Percentiles rank a stretch among this genome's conserved stretches.
Conservation (phyloP, 2,888 invertebrate genomes). For the Ornithoptera alexandrae region DNA sequence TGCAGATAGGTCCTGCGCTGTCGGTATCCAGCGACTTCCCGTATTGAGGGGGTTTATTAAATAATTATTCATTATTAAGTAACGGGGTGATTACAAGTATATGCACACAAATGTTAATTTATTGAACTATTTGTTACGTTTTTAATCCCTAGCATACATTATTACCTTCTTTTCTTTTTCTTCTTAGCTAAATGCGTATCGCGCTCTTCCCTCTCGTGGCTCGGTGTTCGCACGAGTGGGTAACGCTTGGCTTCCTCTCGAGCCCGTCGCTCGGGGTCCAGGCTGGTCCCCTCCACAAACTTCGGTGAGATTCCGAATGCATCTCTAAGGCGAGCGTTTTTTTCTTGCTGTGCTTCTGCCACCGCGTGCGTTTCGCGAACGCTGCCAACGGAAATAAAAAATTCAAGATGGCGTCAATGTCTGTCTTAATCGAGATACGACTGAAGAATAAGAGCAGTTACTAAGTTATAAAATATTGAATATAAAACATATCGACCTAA, state of each 20-base stretch:
- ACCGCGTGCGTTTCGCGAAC: slow-evolving; percentile 97
- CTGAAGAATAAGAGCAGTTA: too few species aligned
- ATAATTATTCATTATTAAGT: too few species aligned
- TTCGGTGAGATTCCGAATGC: slow-evolving; percentile 97
- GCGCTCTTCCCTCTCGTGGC: slow-evolving; percentile 79
- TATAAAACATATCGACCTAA: neutral
- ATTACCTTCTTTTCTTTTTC: slow-evolving; percentile 86
- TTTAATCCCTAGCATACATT: neutral
- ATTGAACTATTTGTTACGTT: neutral
- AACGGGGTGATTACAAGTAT: too few species aligned
- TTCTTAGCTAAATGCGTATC: slow-evolving; percentile 79
- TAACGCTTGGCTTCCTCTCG: slow-evolving; percentile 81
- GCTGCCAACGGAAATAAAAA: slow-evolving; percentile 68
- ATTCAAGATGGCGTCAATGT: slow-evolving; percentile 34
- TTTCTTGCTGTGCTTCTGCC: slow-evolving; percentile 97
- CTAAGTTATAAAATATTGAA: neutral
- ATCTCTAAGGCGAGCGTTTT: slow-evolving; percentile 94
- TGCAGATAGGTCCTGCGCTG: too few species aligned
- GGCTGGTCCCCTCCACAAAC: slow-evolving; percentile 96
- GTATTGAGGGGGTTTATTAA: too few species aligned
- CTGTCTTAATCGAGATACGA: neutral
- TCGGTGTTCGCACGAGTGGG: slow-evolving; percentile 88
- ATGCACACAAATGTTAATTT: neutral
- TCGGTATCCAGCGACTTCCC: too few species aligned
- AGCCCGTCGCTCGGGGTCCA: slow-evolving; percentile 86